phyloP scores from a whole-genome alignment of 2,888 invertebrate species.

The Himalopsyche tibetana region DNA sequence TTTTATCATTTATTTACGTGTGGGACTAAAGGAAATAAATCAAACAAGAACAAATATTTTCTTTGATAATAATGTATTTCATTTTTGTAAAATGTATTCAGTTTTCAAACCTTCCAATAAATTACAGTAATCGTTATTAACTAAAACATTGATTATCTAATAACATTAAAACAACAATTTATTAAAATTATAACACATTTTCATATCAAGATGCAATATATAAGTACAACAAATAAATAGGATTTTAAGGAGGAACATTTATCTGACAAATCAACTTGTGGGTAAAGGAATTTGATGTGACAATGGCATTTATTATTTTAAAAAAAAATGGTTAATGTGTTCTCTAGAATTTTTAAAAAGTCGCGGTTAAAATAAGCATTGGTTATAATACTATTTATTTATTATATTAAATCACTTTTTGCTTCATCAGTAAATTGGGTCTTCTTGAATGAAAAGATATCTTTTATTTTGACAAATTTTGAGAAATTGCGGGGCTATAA shows the following conservation, averaged over 20 bases:
- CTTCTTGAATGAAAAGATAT: too few relatives aligned
- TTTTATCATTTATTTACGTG: too few relatives aligned
- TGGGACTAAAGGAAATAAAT: too few relatives aligned
- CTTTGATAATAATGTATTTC: constrained; percentile 21
- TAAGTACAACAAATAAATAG: constrained; percentile 4
- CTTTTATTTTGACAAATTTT: too few relatives aligned
- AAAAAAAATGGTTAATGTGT: too few relatives aligned
- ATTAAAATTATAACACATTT: constrained; percentile 30
- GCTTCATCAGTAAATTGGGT: too few relatives aligned
- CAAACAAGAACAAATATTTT: neutral
- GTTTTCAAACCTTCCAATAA: constrained; percentile 19
- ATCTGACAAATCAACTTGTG: neutral
- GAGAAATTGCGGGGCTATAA: too few relatives aligned
- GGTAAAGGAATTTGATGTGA: too few relatives aligned
- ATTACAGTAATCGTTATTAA: neutral
- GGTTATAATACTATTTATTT: too few relatives aligned
- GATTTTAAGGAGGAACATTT: constrained; percentile 12
- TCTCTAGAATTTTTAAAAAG: too few relatives aligned
- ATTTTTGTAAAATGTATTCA: constrained; percentile 21
- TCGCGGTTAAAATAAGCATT: too few relatives aligned
- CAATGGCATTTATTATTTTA: neutral
- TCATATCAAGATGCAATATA: constrained; percentile 17
- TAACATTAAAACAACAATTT: constrained; percentile 19
- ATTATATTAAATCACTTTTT: too few relatives aligned
- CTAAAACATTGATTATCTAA: constrained; percentile 26